A percentile compares a stretch with the other conserved stretches of the same genome.
phyloP scores from a whole-genome alignment of 2,113 vertebrate species.

The Cygnus buccinator region DNA sequence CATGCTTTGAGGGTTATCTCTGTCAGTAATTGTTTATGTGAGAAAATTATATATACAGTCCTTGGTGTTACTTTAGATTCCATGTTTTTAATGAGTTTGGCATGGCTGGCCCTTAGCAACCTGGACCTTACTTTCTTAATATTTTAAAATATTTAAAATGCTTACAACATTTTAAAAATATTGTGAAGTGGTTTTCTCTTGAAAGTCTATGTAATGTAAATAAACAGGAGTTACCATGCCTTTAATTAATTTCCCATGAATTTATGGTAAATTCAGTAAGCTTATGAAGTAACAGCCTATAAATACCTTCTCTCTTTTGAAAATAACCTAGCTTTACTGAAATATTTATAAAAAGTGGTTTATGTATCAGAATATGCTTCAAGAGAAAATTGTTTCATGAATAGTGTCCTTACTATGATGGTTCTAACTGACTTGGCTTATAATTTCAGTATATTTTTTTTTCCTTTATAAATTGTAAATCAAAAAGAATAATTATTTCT shows the following conservation, averaged over 20 bases:
- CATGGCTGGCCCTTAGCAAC: not conserved
- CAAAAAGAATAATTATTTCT: not conserved
- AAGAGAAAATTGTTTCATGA: not conserved
- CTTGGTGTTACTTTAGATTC: not conserved
- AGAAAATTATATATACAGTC: not conserved
- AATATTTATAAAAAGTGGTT: not conserved
- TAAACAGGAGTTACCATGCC: not conserved
- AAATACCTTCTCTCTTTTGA: not conserved
- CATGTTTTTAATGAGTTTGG: not conserved
- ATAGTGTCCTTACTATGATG: not conserved
- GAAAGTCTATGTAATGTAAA: not conserved
- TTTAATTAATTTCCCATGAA: not conserved
- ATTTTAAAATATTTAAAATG: not conserved
- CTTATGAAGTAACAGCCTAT: fast-evolving
- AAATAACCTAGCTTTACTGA: not conserved
- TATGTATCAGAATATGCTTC: not conserved
- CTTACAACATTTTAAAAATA: not conserved
- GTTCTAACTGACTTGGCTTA: not conserved
- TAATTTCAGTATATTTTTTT: not conserved
- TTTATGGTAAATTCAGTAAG: not conserved
- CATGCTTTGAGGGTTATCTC: not conserved
- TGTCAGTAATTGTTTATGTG: not conserved
- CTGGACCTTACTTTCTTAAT: not conserved
- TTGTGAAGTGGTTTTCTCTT: not conserved
- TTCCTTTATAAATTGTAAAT: not conserved